These are phyloP conservation scores for Drosophila kuntzei DNA, from an alignment of 2,888 invertebrate species.

Conservation along the genomic window DNA sequence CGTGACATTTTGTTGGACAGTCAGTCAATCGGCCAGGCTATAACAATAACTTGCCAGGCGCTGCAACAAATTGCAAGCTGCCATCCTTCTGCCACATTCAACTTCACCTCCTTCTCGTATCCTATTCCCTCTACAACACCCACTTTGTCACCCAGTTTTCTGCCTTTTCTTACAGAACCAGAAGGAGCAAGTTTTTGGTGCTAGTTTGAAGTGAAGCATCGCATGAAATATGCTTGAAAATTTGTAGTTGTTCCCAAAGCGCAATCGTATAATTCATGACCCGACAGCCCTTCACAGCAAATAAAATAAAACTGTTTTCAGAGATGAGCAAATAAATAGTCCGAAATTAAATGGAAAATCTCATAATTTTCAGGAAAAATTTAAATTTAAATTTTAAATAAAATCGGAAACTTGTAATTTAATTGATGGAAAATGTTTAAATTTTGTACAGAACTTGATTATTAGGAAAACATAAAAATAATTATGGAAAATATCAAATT, in stretches of 20 bases:
- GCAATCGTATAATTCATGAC: constrained; percentile 49
- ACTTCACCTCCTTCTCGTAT: not conserved
- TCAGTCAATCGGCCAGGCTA: constrained; percentile 43
- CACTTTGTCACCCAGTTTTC: not conserved
- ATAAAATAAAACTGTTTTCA: constrained; percentile 20
- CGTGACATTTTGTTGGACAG: constrained; percentile 64
- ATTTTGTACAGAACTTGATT: too few species aligned
- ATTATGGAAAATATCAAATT: not conserved
- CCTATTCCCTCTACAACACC: not conserved
- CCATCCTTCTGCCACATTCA: constrained; percentile 25
- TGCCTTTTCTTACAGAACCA: constrained; percentile 1
- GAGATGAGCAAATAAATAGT: constrained; percentile 19
- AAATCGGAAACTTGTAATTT: not conserved
- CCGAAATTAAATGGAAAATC: not conserved
- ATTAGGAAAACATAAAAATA: too few species aligned
- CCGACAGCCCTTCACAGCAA: constrained; percentile 13
- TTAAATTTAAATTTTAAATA: not conserved
- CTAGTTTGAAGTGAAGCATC: constrained; percentile 32
- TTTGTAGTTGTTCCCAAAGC: constrained; percentile 59
- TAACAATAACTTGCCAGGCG: constrained; percentile 58
- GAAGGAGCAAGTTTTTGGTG: constrained; percentile 43
- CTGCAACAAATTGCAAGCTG: constrained; percentile 56
- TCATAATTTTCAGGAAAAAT: not conserved
- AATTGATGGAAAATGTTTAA: too few species aligned
- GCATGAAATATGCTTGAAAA: constrained; percentile 68